Conservation (phyloP, 2,113 vertebrate species). For the Hipposideros armiger region DNA sequence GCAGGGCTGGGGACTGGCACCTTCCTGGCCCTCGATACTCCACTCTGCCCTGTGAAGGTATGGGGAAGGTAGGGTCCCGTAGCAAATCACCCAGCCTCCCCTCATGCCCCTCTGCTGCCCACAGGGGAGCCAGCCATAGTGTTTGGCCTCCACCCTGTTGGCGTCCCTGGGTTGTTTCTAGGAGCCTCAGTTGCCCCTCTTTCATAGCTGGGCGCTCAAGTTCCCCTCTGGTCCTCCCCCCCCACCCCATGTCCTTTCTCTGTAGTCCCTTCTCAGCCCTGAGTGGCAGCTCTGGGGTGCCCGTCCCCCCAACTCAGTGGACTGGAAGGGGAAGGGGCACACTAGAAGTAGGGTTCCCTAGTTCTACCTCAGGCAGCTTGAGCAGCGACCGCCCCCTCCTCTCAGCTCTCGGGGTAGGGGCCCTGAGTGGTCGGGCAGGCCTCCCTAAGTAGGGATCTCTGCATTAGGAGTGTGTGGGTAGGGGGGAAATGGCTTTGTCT, state of each 20-base stretch:
- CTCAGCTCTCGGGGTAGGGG: background rate
- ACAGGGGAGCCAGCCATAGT: background rate
- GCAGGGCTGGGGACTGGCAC: background rate
- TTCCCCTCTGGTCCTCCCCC: background rate
- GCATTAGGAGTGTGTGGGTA: background rate
- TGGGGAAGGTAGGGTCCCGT: background rate
- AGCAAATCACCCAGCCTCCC: background rate
- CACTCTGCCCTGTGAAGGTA: background rate
- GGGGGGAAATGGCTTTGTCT: background rate
- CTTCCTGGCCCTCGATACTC: background rate
- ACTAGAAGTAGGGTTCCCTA: background rate
- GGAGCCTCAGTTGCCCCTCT: background rate
- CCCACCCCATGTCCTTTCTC: background rate
- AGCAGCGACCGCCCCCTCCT: background rate
- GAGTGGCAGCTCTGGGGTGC: background rate
- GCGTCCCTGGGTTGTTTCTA: background rate
- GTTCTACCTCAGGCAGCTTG: constrained; percentile 66
- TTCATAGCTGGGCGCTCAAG: background rate
- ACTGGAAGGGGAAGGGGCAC: background rate
- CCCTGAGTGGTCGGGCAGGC: background rate
- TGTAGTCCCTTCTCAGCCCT: background rate
- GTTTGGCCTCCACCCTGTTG: background rate
- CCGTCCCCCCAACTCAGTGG: background rate
- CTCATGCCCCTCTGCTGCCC: background rate
- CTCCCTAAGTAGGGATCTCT: background rate